These are phyloP conservation scores for Leuciscus idus DNA, from an alignment of 2,113 vertebrate species.

Conservation along the genomic window DNA sequence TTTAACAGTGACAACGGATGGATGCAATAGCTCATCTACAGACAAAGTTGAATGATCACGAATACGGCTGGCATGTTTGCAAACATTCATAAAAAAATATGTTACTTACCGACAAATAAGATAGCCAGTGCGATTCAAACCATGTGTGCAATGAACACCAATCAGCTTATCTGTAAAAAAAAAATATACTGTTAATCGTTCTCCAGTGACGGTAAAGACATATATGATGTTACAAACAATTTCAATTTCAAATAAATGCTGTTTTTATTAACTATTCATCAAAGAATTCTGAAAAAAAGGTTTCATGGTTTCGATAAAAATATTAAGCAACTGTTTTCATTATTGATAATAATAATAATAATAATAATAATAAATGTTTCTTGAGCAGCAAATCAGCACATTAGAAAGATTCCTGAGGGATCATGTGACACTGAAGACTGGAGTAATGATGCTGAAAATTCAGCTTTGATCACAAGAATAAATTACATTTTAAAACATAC, in stretches of 20 bases:
- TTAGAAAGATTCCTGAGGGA: neutral
- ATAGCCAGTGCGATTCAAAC: conserved; percentile 92
- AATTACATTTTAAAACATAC: neutral
- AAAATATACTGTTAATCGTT: neutral
- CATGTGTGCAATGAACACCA: conserved; percentile 94
- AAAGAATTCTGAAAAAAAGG: neutral
- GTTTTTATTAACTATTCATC: neutral
- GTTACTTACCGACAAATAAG: conserved; percentile 86
- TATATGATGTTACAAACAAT: neutral
- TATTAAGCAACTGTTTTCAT: neutral
- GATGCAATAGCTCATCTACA: neutral
- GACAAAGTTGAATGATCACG: neutral
- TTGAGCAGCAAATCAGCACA: neutral
- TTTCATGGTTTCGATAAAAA: neutral
- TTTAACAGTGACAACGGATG: neutral
- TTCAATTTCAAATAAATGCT: neutral
- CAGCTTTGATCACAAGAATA: neutral
- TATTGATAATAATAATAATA: neutral
- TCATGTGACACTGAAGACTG: neutral
- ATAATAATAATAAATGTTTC: neutral
- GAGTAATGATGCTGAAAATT: neutral
- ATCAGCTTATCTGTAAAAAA: conserved; percentile 84
- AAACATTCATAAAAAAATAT: neutral
- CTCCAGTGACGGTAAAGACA: neutral
- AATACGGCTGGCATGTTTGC: neutral